Conservation (phyloP, 2,113 vertebrate species). For the Helogale parvula region DNA sequence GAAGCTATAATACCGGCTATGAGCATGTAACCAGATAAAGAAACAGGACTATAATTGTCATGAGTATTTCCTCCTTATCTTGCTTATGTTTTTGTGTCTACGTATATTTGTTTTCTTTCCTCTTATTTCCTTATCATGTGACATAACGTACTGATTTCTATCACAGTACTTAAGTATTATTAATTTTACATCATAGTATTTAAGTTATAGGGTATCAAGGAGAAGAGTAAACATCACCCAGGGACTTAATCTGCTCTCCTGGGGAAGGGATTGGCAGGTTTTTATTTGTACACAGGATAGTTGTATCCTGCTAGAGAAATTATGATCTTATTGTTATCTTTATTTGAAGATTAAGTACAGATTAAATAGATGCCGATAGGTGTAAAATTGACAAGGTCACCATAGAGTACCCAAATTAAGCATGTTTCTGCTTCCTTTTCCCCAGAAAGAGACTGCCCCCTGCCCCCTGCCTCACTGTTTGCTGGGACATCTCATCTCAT, state of each 20-base stretch:
- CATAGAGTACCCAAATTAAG: neutral
- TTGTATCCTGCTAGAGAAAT: neutral
- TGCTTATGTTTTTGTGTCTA: neutral
- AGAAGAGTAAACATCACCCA: neutral
- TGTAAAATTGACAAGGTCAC: neutral
- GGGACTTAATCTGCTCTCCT: neutral
- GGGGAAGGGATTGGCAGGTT: neutral
- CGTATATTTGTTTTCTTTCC: neutral
- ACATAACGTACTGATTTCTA: neutral
- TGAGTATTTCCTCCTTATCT: neutral
- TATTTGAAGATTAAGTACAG: neutral
- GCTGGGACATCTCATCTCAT: neutral
- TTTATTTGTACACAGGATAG: neutral
- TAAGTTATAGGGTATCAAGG: neutral
- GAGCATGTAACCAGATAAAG: neutral
- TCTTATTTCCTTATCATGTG: neutral
- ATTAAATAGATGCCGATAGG: neutral
- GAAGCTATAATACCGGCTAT: neutral
- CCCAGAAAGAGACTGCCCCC: neutral
- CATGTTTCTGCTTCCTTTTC: neutral
- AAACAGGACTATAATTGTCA: neutral
- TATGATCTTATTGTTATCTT: neutral
- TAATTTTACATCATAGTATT: neutral
- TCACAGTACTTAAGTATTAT: neutral
- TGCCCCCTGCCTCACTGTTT: neutral